A percentile compares a stretch with the other conserved stretches of the same genome.
These are phyloP conservation scores for Rhynchomys soricoides DNA, from an alignment of 2,113 vertebrate genomes.

Conservation along the genomic window DNA sequence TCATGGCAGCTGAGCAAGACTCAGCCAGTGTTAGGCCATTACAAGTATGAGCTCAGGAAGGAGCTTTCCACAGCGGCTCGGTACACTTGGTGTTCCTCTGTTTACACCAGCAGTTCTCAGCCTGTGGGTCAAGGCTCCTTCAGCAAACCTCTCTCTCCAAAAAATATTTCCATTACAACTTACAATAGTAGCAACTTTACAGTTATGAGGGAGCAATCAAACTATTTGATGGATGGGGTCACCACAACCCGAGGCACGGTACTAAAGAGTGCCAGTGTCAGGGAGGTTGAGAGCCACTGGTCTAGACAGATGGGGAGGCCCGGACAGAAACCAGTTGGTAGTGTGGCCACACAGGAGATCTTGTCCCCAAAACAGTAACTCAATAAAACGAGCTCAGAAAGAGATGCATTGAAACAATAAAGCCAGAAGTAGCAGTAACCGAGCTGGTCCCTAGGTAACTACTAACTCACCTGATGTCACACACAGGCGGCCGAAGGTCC, in stretches of 20 bases:
- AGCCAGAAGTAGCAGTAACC: neutral
- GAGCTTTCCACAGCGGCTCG: neutral
- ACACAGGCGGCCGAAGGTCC: slow-evolving; percentile 94
- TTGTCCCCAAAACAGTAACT: neutral
- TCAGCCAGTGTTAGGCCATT: neutral
- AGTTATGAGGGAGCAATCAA: neutral
- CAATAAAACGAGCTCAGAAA: neutral
- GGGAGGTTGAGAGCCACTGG: neutral
- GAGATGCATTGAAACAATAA: too few relatives aligned
- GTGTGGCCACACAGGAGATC: neutral
- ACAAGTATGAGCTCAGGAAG: neutral
- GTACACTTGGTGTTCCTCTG: neutral
- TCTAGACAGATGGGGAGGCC: neutral
- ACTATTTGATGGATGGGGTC: neutral
- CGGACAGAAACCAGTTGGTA: neutral
- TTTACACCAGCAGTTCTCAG: neutral
- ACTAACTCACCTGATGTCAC: slow-evolving; percentile 90
- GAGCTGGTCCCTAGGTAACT: fast-evolving
- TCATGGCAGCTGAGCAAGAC: neutral
- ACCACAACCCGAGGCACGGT: neutral
- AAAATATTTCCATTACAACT: neutral
- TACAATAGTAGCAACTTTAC: neutral
- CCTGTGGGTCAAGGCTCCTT: neutral
- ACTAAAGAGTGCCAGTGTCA: neutral
- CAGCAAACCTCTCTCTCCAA: neutral